phyloP scores from a whole-genome alignment of 2,797 vertebrate species.

The Sebastes ruberrimus region DNA sequence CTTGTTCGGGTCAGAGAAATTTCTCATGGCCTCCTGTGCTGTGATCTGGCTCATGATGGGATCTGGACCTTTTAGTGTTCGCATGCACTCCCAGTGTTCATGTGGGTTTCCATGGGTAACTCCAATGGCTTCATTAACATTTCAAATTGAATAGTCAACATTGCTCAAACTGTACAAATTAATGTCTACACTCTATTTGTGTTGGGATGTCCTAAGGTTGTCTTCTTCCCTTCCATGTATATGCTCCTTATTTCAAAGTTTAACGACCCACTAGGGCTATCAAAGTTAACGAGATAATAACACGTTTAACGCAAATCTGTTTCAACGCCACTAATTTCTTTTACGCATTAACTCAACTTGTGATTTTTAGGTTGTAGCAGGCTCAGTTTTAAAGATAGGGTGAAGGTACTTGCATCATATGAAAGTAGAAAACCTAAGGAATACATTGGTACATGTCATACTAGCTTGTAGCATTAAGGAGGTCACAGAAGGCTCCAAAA shows the following conservation, averaged over 20 bases:
- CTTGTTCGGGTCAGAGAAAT: background rate
- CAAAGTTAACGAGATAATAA: too few relatives aligned
- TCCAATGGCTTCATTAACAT: conserved; percentile 11
- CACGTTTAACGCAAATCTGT: too few relatives aligned
- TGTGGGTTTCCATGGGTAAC: background rate
- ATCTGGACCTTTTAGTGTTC: background rate
- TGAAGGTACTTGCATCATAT: too few relatives aligned
- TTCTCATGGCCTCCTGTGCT: background rate
- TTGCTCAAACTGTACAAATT: background rate
- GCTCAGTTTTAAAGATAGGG: too few relatives aligned
- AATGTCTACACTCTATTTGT: background rate
- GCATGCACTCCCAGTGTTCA: background rate
- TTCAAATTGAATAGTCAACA: background rate
- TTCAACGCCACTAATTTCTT: too few relatives aligned
- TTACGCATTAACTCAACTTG: too few relatives aligned
- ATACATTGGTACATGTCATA: too few relatives aligned
- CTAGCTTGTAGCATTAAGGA: too few relatives aligned
- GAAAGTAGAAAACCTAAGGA: too few relatives aligned
- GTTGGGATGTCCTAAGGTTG: background rate
- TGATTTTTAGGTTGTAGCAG: too few relatives aligned
- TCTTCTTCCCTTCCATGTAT: background rate
- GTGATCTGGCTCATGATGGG: background rate
- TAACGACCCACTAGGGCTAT: background rate
- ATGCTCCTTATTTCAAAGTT: background rate
- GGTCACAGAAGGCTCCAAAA: too few relatives aligned